phyloP scores from a whole-genome alignment of 2,113 vertebrate genomes.

The Microtus montanus region DNA sequence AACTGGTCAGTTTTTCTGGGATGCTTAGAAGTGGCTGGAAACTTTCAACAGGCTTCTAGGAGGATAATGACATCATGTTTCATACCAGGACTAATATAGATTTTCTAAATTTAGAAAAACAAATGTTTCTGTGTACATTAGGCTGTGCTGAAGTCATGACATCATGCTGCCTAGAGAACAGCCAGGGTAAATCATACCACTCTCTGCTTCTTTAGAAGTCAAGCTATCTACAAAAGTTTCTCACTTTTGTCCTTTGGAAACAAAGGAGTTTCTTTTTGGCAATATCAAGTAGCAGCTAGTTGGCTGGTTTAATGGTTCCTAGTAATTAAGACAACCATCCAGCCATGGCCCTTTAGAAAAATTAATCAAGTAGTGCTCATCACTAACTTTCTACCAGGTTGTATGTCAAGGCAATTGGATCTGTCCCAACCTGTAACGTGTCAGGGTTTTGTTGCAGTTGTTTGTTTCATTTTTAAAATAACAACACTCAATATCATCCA shows the following conservation, averaged over 20 bases:
- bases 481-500: neutral
- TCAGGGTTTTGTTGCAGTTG: neutral
- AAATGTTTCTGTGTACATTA: neutral
- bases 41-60: neutral
- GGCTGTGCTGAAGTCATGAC: neutral
- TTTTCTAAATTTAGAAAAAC: constrained; percentile 34
- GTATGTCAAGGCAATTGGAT: neutral
- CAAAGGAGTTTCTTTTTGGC: neutral
- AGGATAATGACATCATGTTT: neutral
- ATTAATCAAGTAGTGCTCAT: neutral
- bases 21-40: constrained; percentile 17
- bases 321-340: neutral
- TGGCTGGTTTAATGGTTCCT: neutral
- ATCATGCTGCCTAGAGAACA: neutral
- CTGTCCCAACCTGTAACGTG: accelerated
- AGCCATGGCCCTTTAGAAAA: neutral
- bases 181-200: neutral
- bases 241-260: neutral
- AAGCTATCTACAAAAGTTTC: neutral
- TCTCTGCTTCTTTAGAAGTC: neutral
- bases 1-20: neutral
- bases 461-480: neutral
- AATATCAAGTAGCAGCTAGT: neutral
- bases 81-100: neutral
- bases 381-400: neutral